Evolutionary conservation across 1,140 invertebrate genomes (phyloP).

Genomic region (Littorina saxatilis): DNA sequence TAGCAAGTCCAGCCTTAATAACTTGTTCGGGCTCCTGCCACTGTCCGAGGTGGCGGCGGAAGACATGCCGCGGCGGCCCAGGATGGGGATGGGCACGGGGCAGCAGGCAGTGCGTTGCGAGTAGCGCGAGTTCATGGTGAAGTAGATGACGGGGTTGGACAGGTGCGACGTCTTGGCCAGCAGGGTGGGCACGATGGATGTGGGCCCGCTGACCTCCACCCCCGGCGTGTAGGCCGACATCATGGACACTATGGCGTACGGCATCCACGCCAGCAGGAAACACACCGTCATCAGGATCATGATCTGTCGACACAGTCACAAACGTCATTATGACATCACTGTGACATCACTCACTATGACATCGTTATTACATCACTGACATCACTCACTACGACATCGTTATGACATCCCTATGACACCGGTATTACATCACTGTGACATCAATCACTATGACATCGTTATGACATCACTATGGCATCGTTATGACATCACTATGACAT

Average conservation of each 20-base stretch:
- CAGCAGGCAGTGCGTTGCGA: neutral
- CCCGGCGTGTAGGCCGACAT: neutral
- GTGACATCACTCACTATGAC: too few species aligned
- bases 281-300: slow-evolving; percentile 30
- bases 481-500: too few species aligned
- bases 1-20: too few species aligned
- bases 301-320: slow-evolving; percentile 6
- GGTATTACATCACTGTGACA: too few species aligned
- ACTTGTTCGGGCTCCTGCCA: too few species aligned
- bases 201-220: neutral
- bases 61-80: neutral
- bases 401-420: too few species aligned
- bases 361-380: too few species aligned
- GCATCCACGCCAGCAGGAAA: slow-evolving; percentile 36
- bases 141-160: slow-evolving; percentile 38
- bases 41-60: neutral
- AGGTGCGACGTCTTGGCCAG: slow-evolving; percentile 35
- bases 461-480: too few species aligned
- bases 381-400: too few species aligned
- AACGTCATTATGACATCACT: too few species aligned
- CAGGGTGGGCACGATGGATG: slow-evolving; percentile 25
- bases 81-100: neutral
- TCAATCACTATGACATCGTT: too few species aligned
- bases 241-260: slow-evolving; percentile 36
- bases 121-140: slow-evolving; percentile 33